Evolutionary conservation across 2,113 vertebrate genomes (phyloP), one percentile per base, ranked within the genome.

Genomic region (Candoia aspera): DNA sequence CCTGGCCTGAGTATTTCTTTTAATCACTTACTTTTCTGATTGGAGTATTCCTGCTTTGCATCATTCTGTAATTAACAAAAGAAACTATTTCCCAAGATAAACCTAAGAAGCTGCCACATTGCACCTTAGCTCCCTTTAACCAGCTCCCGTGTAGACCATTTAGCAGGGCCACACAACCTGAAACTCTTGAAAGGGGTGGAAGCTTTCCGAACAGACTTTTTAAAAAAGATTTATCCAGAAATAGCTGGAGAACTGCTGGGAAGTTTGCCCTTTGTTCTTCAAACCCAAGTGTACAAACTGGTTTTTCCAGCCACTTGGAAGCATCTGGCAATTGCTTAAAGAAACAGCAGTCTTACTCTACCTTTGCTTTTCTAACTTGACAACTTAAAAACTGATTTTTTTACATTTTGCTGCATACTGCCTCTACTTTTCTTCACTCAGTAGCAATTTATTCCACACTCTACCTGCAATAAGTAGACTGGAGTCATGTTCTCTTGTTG

Each of bases 301-400:
- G 96, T 96, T 97, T 96, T 97, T 96, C 96, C 95, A 96, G 96
- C 96, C 95, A 93, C 95, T 96, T 17, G 8, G 94, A 96, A 96
- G 95, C 96, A 97, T 96, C 96, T 96, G 96, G 96, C 93, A 96
- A 94, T 95, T 93, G 93, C 95, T 96, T 97, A 96, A 97, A 97
- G 96, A 94, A 94, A 94, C 96, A 96, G 94, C 33, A 17, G 85
- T 92, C 89, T 87, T 89, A 42, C 6, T 91, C 0, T 1, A 37
- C 91, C 94, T 94, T 92, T 93, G 93, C 93, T 93, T 95, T 91
- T 92, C 90, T 89, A 93, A 2, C 86, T 57, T 84, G 90, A 21
- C 26, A 83, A 68, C 53, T 64, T 87, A 88, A 57, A 88, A 55
- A 54, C 19, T 58, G 1, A 1, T 84, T 55, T 92, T 88, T 92